Base-by-base conservation (phyloP, 1,140 invertebrate species). In the Copidosoma floridanum region DNA sequence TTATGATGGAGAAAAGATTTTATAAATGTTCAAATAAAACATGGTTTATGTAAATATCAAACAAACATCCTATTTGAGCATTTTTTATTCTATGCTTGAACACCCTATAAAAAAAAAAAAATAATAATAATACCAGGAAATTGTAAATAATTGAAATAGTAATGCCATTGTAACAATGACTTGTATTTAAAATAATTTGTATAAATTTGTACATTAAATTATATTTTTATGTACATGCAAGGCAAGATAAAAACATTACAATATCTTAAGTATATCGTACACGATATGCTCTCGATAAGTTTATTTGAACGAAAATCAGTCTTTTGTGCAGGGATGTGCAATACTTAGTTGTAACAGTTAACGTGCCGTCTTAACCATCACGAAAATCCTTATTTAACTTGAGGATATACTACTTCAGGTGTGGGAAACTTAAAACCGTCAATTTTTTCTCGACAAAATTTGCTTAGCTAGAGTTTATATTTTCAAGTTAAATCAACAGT, bases 291-390 rank as follows among this genome's bases (percentile, higher is more conserved):
- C 41, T 11, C 24, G 20, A 57, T 14, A 50, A 44, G 10, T 38
- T 59, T n/a, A 23, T 50, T 59, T 60, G 47, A 14, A 54, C 32
- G 44, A 66, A 40, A 63, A 62, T 67, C 65, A 67, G 65, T 67
- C 65, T 67, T 63, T 62, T 46, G 18, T 52, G 47, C 40, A 44
- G 20, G 52, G 20, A 43, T 35, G 46, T 56, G 53, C 53, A 61
- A 55, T 55, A 61, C 12, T 60, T 47, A 29, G 16, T 20, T 18
- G 26, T n/a, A 52, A 40, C 32, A 24, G 48, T 52, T 12, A 26
- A 20, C 35, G 29, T 40, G 24, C 52, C n/a, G 14, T 23, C 50
- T 5, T 21, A 40, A 50, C 10, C 55, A 55, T 61, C 35, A 50
- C 47, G 44, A 32, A n/a, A 48, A 41, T 26, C 40, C n/a, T n/a